phyloP scores from a whole-genome alignment of 2,113 vertebrate species.

The Sapajus apella region DNA sequence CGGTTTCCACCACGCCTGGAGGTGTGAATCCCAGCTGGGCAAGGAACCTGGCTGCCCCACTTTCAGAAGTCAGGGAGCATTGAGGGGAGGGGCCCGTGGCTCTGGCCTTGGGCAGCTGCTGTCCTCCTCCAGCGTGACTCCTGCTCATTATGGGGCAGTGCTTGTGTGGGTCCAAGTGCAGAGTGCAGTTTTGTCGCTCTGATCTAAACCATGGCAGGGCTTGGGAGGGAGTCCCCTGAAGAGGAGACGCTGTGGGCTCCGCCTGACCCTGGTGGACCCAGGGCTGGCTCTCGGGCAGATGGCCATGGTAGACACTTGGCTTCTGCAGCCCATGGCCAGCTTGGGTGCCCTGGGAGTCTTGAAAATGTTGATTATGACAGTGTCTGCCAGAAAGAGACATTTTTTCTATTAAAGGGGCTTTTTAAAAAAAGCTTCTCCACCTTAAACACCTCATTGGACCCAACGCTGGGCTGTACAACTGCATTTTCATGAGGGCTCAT shows the following conservation, averaged over 20 bases:
- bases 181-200: background rate
- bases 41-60: accelerated
- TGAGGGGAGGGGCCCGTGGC: accelerated
- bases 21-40: accelerated
- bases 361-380: background rate
- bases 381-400: background rate
- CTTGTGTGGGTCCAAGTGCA: background rate
- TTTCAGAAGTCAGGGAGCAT: accelerated
- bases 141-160: accelerated
- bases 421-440: background rate
- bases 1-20: accelerated
- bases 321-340: accelerated
- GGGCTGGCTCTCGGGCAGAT: accelerated
- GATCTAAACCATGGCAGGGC: background rate
- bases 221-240: accelerated
- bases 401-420: background rate
- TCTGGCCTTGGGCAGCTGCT: accelerated
- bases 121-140: background rate
- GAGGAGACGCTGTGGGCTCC: background rate
- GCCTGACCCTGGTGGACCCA: accelerated
- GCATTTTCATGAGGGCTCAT: accelerated
- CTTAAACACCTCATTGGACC: accelerated
- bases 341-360: too few relatives aligned
- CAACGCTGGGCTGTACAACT: accelerated
- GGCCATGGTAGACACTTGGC: accelerated